Evolutionary conservation across 2,797 vertebrate species (phyloP).

Genomic region (Masticophis lateralis): DNA sequence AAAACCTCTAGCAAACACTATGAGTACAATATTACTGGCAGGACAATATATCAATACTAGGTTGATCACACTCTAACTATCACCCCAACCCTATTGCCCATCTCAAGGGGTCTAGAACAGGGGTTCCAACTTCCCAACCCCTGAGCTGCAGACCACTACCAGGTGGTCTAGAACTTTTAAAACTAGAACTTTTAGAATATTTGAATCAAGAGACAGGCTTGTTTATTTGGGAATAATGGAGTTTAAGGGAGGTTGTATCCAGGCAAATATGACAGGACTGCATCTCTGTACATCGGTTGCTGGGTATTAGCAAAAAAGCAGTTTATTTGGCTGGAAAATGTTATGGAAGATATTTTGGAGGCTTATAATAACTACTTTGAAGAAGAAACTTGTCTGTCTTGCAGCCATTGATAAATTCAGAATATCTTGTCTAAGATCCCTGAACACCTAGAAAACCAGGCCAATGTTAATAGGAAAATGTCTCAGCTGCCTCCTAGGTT

Average conservation of each 20-base stretch:
- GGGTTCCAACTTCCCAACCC: not conserved
- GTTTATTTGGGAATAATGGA: not conserved
- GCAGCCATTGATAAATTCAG: not conserved
- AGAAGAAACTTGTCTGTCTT: not conserved
- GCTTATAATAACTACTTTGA: not conserved
- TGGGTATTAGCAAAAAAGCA: not conserved
- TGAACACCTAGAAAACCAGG: not conserved
- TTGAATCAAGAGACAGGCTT: not conserved
- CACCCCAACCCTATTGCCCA: not conserved
- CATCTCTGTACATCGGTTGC: not conserved
- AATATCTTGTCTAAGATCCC: not conserved
- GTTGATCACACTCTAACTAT: not conserved
- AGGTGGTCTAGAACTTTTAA: not conserved
- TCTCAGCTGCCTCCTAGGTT: not conserved
- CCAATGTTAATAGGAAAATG: not conserved
- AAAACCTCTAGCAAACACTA: not conserved
- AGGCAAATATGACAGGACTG: not conserved
- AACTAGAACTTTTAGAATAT: not conserved
- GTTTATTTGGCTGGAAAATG: not conserved
- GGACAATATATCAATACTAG: not conserved
- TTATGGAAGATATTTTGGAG: not conserved
- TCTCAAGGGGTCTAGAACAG: not conserved
- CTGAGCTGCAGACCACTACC: not conserved
- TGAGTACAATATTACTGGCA: not conserved
- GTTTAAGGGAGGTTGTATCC: not conserved